These are phyloP conservation scores for Lasioglossum figueresi DNA, from an alignment of 2,888 invertebrate species.

Conservation along the genomic window DNA sequence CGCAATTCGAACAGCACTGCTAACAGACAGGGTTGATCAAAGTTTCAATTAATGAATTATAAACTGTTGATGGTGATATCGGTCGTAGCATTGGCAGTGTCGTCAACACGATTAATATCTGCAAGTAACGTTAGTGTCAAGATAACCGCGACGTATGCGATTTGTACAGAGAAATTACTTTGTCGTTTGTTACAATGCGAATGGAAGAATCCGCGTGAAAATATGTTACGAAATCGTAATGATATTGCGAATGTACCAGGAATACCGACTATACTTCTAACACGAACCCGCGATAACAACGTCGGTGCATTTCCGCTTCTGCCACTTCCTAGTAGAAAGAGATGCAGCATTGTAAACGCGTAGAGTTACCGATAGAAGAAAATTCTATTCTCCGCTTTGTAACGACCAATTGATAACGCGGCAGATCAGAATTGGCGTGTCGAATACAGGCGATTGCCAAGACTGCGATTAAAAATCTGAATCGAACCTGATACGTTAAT, in stretches of 20 bases:
- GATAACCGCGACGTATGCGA: background rate
- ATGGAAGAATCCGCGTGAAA: background rate
- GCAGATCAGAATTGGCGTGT: conserved; percentile 19
- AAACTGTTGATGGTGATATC: background rate
- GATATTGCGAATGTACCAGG: conserved; percentile 7
- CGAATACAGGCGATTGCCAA: background rate
- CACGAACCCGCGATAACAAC: background rate
- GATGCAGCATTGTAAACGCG: background rate
- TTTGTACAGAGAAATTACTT: background rate
- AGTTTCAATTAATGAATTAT: background rate
- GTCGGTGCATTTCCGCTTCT: background rate
- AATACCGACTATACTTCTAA: conserved; percentile 2
- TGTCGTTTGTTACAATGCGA: background rate
- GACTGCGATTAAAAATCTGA: conserved; percentile 6
- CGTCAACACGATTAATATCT: background rate
- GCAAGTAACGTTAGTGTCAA: background rate
- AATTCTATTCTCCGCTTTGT: background rate
- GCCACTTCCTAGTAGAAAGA: background rate
- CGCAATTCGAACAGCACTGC: background rate
- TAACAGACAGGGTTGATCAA: background rate
- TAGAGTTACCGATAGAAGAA: background rate
- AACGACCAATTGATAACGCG: conserved; percentile 6
- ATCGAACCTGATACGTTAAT: background rate
- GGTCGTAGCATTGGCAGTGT: background rate
- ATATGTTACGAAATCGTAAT: conserved; percentile 34